Base-by-base conservation (phyloP, 2,888 invertebrate species). In the Eurytoma californica region DNA sequence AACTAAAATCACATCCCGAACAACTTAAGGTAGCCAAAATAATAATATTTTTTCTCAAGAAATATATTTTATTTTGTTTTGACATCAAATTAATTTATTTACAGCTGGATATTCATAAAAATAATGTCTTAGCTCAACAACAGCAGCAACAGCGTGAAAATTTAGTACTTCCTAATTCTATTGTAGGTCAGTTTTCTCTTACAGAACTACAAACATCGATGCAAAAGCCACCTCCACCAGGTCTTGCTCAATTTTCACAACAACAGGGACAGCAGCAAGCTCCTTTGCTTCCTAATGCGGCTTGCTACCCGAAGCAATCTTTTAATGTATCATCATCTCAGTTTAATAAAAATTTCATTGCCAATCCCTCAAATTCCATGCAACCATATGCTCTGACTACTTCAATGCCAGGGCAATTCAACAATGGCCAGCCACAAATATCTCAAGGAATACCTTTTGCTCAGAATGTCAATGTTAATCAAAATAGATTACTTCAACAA, bases 261-360 rank as follows among this genome's bases (percentile, higher is more conserved):
- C 58, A 66, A 39, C 39, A 12, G 39, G 39, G 30, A 30, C 69
- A 63, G 18, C 77, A 55, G n/a, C 69, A 65, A 18, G 73, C 30
- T 13, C 14, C 58, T 2, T 28, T 86, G 24, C 80, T 80, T 9
- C 78, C 83, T 0, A 69, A 84, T 65, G 53, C 68, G 14, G 28
- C 68, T 51, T 84, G 85, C 69, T 88, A 86, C 63, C 84, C 84
- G n/a, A 86, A 82, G 81, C 87, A 86, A 69, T 79, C 86, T 0
- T 88, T 88, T 30, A 89, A 85, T 69, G 86, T 86, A 18, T 88
- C 87, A 30, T 87, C 86, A 80, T 86, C 88, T 0, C 87, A 88
- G 66, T 89, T 88, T 39, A 83, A 84, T 12, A 88, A 88, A 53
- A 88, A 85, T 75, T 87, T 88, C 24, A 83, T 86, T 16, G 78